Percentiles rank a stretch among this genome's conserved stretches.
phyloP scores from a whole-genome alignment of 2,888 invertebrate species.

The Papilio demoleus region DNA sequence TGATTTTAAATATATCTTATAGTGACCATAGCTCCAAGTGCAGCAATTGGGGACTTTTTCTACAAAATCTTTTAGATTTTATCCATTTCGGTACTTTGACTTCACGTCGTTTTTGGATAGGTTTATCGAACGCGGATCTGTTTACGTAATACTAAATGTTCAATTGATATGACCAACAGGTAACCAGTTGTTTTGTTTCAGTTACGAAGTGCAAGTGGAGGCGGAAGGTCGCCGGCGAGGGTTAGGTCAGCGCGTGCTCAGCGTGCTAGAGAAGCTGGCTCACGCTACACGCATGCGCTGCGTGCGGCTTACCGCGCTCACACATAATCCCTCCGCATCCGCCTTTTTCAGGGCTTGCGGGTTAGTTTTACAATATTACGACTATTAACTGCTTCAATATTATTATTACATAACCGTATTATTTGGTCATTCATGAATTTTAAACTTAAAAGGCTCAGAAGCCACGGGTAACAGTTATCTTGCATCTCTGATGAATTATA shows the following conservation, averaged over 20 bases:
- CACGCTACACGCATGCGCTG: constrained; percentile 89
- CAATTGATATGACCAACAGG: no score
- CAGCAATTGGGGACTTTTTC: no score
- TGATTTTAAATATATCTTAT: no score
- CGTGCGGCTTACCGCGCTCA: constrained; percentile 92
- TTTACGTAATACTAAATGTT: no score
- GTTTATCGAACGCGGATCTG: no score
- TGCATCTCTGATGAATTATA: no score
- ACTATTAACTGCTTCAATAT: background rate
- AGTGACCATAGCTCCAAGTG: no score
- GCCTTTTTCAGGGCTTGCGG: constrained; percentile 90
- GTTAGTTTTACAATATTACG: constrained; percentile 71
- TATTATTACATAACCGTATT: background rate
- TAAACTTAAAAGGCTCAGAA: no score
- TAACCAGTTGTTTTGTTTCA: constrained; percentile 58
- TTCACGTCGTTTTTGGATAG: background rate
- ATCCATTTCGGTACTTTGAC: no score
- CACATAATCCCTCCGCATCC: constrained; percentile 88
- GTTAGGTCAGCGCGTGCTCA: constrained; percentile 92
- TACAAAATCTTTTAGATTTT: no score
- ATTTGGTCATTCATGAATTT: background rate
- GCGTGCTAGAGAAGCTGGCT: constrained; percentile 90
- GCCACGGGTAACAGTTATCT: no score
- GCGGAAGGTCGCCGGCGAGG: constrained; percentile 88
- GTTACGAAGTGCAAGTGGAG: constrained; percentile 95